Percentiles rank a stretch among this genome's conserved stretches.
Conservation (phyloP, 2,797 vertebrate genomes). For the Triplophysa yarkandensis region DNA sequence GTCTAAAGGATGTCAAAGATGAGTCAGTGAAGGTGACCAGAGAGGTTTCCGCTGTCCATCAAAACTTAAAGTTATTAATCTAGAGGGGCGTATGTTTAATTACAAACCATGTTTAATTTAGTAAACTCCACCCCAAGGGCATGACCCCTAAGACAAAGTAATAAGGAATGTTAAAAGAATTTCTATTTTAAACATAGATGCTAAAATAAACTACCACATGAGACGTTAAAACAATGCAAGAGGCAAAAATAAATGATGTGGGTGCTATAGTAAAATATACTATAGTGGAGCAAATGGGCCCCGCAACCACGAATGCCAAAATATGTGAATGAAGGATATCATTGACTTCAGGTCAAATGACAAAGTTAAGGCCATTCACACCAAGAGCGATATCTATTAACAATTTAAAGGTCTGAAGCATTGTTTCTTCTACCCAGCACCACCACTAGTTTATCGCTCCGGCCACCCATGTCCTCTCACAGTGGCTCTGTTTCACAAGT, state of each 20-base stretch:
- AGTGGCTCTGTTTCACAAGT: constrained; percentile 30
- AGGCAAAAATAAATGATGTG: constrained; percentile 53
- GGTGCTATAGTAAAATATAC: constrained; percentile 32
- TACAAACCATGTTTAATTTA: constrained; percentile 29
- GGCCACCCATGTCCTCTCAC: constrained; percentile 45
- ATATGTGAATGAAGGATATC: constrained; percentile 39
- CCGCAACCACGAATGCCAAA: neutral
- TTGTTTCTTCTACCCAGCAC: too few species aligned
- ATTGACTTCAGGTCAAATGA: constrained; percentile 18
- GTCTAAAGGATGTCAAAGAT: constrained; percentile 3
- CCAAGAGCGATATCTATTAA: too few species aligned
- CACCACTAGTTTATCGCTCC: neutral
- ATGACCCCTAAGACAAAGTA: constrained; percentile 26
- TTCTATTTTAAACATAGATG: constrained; percentile 58
- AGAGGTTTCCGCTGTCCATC: neutral
- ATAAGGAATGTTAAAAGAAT: constrained; percentile 58
- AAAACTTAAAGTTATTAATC: constrained; percentile 18
- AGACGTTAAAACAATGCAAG: constrained; percentile 57
- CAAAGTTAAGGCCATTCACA: neutral
- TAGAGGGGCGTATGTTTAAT: neutral
- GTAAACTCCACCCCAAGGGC: constrained; percentile 13
- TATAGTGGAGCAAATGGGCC: constrained; percentile 50
- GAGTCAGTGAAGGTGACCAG: neutral
- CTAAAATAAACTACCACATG: constrained; percentile 51
- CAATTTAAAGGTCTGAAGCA: too few species aligned